Evolutionary conservation across 1,140 invertebrate species (phyloP), one percentile per base, ranked within the genome.

Genomic region (Drosophila gunungcola): DNA sequence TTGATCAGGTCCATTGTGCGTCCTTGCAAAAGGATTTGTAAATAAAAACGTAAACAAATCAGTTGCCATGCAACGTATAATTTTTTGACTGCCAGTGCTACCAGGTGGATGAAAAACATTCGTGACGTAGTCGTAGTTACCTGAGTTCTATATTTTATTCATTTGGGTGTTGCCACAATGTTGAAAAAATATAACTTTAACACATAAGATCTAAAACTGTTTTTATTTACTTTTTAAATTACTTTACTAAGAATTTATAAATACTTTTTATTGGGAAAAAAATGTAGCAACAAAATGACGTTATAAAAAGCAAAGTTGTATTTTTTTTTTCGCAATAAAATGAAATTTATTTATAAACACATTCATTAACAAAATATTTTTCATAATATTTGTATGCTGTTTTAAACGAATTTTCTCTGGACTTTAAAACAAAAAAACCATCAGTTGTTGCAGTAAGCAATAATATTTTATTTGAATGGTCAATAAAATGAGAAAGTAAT

Each of bases 1-100:
- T 90, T 79, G 10, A 92, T 89, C 11, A 89, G 73, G 56, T 92
- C 91, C 88, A 92, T 93, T 54, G 39, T 56, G 13, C 42, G 12
- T 39, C 21, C 29, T 65, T 16, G 53, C 2, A 9, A 11, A 36
- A 7, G 34, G 10, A 41, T 41, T 42, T 21, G 32, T 39, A 29
- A 62, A 73, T 48, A 46, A n/a, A 58, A 45, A 16, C 32, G 25
- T 13, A 73, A 51, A 21, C 46, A 70, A 70, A 55, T 53, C 25
- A 55, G 74, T 88, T 73, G 58, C 83, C 58, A 46, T 13, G 83
- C 72, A 88, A 88, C 84, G 53, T 34, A 36, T 13, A 16, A 13
- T 39, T 36, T 25, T 74, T 13, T 4, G 48, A 11, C 43, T 4
- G 29, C 0, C 21, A 29, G 25, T 16, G 62, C 25, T 54, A 34